phyloP scores from a whole-genome alignment of 2,888 invertebrate genomes.

The Alentia gelatinosa region DNA sequence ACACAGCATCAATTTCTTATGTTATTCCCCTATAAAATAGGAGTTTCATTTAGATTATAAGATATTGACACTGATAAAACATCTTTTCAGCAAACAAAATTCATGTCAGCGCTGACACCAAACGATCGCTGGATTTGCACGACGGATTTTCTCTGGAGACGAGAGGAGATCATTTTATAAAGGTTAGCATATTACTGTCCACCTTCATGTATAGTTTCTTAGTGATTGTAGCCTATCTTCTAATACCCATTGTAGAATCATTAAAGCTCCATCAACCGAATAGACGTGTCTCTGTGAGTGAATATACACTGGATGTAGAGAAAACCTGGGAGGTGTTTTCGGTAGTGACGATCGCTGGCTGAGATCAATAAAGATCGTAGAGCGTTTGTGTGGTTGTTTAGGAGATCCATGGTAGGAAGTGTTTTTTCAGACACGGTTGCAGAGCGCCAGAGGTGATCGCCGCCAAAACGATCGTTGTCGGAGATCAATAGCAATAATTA shows the following conservation, averaged over 20 bases:
- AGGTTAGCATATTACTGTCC: background rate
- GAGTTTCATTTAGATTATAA: background rate
- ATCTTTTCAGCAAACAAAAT: conserved; percentile 47
- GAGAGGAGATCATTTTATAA: background rate
- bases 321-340: background rate
- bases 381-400: too few species aligned
- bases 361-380: too few species aligned
- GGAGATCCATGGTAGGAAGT: too few species aligned
- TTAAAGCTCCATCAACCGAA: background rate
- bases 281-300: background rate
- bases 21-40: background rate
- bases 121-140: background rate
- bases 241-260: background rate
- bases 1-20: background rate
- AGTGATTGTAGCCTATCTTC: too few species aligned
- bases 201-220: too few species aligned
- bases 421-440: too few species aligned
- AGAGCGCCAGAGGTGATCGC: too few species aligned
- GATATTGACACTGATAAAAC: background rate
- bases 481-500: too few species aligned
- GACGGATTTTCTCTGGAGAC: background rate
- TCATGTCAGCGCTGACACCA: conserved; percentile 41
- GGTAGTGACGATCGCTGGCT: too few species aligned
- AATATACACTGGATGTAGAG: background rate
- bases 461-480: too few species aligned